Evolutionary conservation across 2,113 vertebrate genomes (phyloP).

Genomic region (Coreoperca whiteheadi): DNA sequence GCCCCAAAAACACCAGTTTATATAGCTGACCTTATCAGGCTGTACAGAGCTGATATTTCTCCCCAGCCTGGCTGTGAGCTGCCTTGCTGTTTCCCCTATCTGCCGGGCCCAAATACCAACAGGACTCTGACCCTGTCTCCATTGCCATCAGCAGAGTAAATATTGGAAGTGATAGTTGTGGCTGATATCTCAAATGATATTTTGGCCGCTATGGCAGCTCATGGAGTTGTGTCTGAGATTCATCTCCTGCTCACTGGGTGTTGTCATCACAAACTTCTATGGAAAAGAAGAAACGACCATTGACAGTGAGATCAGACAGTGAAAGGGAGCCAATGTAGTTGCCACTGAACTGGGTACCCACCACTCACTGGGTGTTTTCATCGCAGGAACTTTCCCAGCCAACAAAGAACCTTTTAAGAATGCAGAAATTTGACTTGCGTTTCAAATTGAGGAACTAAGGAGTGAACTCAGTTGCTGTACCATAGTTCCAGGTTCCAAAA

Average conservation of each 20-base stretch:
- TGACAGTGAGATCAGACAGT: conserved; percentile 4
- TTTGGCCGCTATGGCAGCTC: conserved; percentile 20
- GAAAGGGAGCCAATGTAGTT: background rate
- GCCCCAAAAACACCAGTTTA: conserved; percentile 53
- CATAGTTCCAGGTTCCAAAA: background rate
- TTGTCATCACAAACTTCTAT: conserved; percentile 26
- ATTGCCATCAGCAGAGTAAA: conserved; percentile 61
- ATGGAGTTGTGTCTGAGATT: conserved; percentile 19
- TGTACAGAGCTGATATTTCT: conserved; percentile 68
- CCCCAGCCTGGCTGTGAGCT: conserved; percentile 36
- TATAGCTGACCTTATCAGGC: conserved; percentile 68
- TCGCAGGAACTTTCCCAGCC: background rate
- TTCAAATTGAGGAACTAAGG: background rate
- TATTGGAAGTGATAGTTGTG: conserved; percentile 62
- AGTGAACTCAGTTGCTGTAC: background rate
- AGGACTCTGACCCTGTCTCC: conserved; percentile 55
- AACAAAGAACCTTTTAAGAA: background rate
- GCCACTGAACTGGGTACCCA: background rate
- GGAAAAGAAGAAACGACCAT: conserved; percentile 3
- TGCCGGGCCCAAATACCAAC: conserved; percentile 68
- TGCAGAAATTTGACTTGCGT: background rate
- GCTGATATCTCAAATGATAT: conserved; percentile 60
- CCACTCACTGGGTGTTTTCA: background rate
- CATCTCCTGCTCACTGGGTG: conserved; percentile 11
- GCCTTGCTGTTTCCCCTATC: conserved; percentile 56